Evolutionary conservation across 1,140 invertebrate species (phyloP).

Genomic region (Bradysia coprophila): DNA sequence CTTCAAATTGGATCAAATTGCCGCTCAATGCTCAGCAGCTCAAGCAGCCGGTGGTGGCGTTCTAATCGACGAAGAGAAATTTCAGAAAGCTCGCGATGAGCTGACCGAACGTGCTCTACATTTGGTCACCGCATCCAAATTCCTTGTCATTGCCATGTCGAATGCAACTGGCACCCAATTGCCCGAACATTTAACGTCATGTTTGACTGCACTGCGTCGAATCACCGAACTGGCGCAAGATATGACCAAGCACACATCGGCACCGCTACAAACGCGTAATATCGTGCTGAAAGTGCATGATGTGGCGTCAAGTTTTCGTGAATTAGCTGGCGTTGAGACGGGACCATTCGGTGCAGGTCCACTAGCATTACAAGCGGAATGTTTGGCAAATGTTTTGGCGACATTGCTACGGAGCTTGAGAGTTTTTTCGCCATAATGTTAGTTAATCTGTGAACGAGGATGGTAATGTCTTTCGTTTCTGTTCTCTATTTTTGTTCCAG

Average conservation of each 20-base stretch:
- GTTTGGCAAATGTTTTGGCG: constrained; percentile 60
- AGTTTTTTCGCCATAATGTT: constrained; percentile 53
- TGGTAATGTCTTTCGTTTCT: too few relatives aligned
- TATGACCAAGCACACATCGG: constrained; percentile 50
- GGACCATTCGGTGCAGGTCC: constrained; percentile 31
- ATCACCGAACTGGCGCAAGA: constrained; percentile 50
- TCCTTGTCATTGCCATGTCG: constrained; percentile 61
- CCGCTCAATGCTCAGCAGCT: constrained; percentile 42
- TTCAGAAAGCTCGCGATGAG: constrained; percentile 51
- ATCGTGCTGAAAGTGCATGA: constrained; percentile 61
- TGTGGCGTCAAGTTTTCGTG: constrained; percentile 57
- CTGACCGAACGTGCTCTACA: constrained; percentile 60
- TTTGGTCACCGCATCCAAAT: constrained; percentile 65
- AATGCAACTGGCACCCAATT: constrained; percentile 31
- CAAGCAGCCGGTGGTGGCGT: constrained; percentile 47
- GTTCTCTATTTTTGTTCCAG: too few relatives aligned
- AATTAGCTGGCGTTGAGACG: constrained; percentile 40
- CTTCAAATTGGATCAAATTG: constrained; percentile 42
- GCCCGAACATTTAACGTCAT: constrained; percentile 45
- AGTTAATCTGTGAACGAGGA: too few relatives aligned
- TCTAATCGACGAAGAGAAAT: constrained; percentile 50
- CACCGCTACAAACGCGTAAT: constrained; percentile 57
- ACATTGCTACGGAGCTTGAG: constrained; percentile 60
- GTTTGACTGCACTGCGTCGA: constrained; percentile 43
- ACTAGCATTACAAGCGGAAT: constrained; percentile 53